phyloP scores from a whole-genome alignment of 1,140 invertebrate species.

The Calliphora vicina region DNA sequence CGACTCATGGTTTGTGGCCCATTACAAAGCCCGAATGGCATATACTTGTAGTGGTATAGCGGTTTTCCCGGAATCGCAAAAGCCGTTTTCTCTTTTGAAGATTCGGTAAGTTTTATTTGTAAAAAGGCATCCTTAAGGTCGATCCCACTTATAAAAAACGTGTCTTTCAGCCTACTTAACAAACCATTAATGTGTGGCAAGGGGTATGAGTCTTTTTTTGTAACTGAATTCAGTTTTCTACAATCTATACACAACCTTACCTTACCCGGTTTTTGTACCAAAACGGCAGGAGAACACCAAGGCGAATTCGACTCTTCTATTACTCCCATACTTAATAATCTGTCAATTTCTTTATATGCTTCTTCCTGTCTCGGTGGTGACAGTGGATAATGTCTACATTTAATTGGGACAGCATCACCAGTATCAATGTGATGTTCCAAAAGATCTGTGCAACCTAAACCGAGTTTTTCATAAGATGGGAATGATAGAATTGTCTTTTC shows the following conservation, averaged over 20 bases:
- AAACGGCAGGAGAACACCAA: not conserved
- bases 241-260: constrained; percentile 58
- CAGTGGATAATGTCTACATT: constrained; percentile 17
- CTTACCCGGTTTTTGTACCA: constrained; percentile 35
- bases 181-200: constrained; percentile 30
- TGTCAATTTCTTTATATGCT: constrained; percentile 8
- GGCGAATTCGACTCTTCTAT: constrained; percentile 33
- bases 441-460: constrained; percentile 31
- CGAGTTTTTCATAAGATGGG: constrained; percentile 21
- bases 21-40: too few relatives aligned
- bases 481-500: not conserved
- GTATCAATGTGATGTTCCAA: constrained; percentile 31
- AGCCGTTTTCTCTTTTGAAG: constrained; percentile 53
- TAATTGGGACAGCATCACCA: constrained; percentile 16
- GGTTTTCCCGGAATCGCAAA: too few relatives aligned
- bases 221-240: constrained; percentile 57
- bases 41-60: too few relatives aligned
- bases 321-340: constrained; percentile 1
- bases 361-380: constrained; percentile 20
- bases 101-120: constrained; percentile 31
- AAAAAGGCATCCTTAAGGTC: too few relatives aligned
- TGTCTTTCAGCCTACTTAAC: too few relatives aligned
- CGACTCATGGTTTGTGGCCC: too few relatives aligned
- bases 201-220: constrained; percentile 53
- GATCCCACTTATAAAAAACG: too few relatives aligned